phyloP scores from a whole-genome alignment of 2,888 invertebrate species.

The Phrixothrix hirtus region DNA sequence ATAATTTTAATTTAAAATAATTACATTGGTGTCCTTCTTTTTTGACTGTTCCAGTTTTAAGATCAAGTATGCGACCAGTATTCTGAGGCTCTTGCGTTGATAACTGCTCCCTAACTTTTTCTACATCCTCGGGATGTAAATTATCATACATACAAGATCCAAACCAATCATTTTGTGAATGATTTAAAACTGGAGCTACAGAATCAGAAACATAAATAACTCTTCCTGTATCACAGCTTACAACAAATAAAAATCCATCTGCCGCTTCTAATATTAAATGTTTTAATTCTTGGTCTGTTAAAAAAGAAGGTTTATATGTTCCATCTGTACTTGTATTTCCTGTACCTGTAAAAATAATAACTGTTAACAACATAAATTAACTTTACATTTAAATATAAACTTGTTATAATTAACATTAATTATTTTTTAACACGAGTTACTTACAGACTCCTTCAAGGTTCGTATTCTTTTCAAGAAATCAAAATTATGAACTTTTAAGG shows the following conservation, averaged over 20 bases:
- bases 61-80: constrained; percentile 91
- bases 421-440: too few species aligned
- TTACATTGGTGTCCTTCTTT: constrained; percentile 98
- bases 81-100: constrained; percentile 97
- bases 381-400: too few species aligned
- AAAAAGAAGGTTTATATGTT: constrained; percentile 96
- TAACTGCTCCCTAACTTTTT: constrained; percentile 94
- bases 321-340: constrained; percentile 97
- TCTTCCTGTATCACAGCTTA: constrained; percentile 95
- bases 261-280: constrained; percentile 99
- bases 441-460: too few species aligned
- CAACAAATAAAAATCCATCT: constrained; percentile 96
- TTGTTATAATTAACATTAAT: too few species aligned
- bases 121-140: constrained; percentile 97
- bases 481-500: too few species aligned
- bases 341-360: constrained; percentile 73
- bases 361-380: too few species aligned
- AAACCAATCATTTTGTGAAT: constrained; percentile 98
- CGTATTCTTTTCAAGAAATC: too few species aligned
- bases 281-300: constrained; percentile 98
- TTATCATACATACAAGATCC: constrained; percentile 94
- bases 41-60: constrained; percentile 98
- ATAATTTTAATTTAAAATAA: constrained; percentile 44
- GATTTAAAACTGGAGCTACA: constrained; percentile 95
- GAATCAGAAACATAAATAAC: constrained; percentile 99